phyloP scores from a whole-genome alignment of 2,113 vertebrate species.

The Mormyrus iriodes region DNA sequence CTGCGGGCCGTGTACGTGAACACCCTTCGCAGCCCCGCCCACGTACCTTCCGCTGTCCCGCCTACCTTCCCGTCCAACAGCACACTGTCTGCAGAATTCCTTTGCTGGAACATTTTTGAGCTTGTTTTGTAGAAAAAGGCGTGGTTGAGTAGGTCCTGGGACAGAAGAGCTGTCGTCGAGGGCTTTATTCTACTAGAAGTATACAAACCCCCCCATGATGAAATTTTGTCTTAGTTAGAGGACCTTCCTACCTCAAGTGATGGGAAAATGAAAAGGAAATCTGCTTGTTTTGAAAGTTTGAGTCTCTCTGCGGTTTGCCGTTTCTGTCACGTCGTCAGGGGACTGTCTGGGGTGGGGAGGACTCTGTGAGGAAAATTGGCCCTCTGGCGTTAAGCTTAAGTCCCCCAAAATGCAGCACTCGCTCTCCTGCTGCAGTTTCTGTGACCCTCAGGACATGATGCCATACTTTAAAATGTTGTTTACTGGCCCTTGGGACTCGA shows the following conservation, averaged over 20 bases:
- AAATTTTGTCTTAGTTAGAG: not conserved
- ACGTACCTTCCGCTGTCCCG: not conserved
- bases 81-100: not conserved
- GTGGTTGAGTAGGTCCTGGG: not conserved
- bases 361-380: not conserved
- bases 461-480: not conserved
- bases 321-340: not conserved
- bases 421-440: not conserved
- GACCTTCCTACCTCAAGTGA: not conserved
- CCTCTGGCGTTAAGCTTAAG: not conserved
- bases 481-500: not conserved
- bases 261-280: not conserved
- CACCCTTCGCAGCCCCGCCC: not conserved
- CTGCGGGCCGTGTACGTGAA: constrained; percentile 53
- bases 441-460: not conserved
- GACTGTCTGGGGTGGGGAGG: not conserved
- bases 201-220: not conserved
- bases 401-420: not conserved
- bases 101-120: not conserved
- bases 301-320: not conserved
- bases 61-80: not conserved
- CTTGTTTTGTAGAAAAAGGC: not conserved
- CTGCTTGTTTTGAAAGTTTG: not conserved
- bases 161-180: not conserved
- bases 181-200: not conserved